Evolutionary conservation across 2,113 vertebrate genomes (phyloP).

Genomic region (Manacus vitellinus): DNA sequence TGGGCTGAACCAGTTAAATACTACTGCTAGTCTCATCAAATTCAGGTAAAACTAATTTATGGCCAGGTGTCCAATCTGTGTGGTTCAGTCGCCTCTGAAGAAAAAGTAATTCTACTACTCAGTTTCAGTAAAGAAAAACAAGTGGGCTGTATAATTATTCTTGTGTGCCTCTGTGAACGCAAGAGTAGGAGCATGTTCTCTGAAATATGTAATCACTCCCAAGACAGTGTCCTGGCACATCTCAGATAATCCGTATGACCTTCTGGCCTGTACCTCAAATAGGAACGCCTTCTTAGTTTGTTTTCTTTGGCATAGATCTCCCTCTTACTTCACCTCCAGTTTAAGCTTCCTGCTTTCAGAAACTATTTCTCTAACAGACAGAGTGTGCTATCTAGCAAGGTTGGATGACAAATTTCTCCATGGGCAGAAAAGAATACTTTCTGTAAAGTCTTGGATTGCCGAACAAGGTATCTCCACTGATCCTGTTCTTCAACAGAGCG

Average conservation of each 20-base stretch:
- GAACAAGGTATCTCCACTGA: not conserved
- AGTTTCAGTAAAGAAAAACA: not conserved
- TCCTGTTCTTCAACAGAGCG: not conserved
- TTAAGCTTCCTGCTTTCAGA: constrained; percentile 25
- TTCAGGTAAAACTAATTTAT: not conserved
- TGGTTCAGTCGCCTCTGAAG: not conserved
- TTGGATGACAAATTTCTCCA: not conserved
- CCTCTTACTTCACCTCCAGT: constrained; percentile 27
- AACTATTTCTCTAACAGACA: not conserved
- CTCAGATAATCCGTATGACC: constrained; percentile 36
- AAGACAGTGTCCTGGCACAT: constrained; percentile 13
- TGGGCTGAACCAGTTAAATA: not conserved
- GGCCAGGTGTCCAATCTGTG: not conserved
- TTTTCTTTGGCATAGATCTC: constrained; percentile 25
- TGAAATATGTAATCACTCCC: not conserved
- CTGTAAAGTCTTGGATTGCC: not conserved
- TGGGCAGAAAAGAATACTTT: not conserved
- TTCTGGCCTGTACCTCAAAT: constrained; percentile 32
- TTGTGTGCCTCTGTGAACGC: not conserved
- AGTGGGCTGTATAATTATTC: not conserved
- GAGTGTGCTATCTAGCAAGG: not conserved
- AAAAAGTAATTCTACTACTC: not conserved
- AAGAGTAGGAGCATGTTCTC: not conserved
- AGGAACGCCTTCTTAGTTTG: not conserved
- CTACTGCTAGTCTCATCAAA: not conserved